Evolutionary conservation across 2,113 vertebrate species (phyloP).

Genomic region (Psittacara wagleri): DNA sequence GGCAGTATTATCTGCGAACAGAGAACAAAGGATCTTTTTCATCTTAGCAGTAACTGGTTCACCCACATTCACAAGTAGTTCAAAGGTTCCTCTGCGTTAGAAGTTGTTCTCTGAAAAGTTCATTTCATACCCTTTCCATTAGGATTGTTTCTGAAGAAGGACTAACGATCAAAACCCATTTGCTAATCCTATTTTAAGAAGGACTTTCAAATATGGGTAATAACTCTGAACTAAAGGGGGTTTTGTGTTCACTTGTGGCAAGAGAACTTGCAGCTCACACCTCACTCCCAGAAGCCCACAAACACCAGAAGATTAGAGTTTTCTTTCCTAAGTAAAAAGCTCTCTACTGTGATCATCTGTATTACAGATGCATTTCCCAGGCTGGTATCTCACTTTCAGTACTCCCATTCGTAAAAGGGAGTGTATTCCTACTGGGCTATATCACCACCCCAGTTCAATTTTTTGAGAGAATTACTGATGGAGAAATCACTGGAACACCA

Average conservation of each 20-base stretch:
- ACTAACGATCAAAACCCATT: constrained; percentile 24
- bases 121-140: constrained; percentile 14
- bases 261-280: not conserved
- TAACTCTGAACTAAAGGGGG: not conserved
- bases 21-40: constrained; percentile 32
- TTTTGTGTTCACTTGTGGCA: not conserved
- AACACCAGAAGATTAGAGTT: not conserved
- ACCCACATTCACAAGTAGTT: not conserved
- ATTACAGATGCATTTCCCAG: constrained; percentile 31
- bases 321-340: not conserved
- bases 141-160: constrained; percentile 8
- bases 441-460: not conserved
- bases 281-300: not conserved
- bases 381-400: not conserved
- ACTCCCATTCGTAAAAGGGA: not conserved
- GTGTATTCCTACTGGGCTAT: not conserved
- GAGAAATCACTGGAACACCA: not conserved
- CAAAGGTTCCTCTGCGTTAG: constrained; percentile 29
- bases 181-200: not conserved
- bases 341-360: not conserved
- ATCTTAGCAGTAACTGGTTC: not conserved
- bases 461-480: not conserved
- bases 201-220: not conserved
- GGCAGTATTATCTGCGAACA: not conserved
- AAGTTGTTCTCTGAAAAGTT: constrained; percentile 21